Evolutionary conservation across 2,797 vertebrate species (phyloP).

Genomic region (Chiroxiphia lanceolata): DNA sequence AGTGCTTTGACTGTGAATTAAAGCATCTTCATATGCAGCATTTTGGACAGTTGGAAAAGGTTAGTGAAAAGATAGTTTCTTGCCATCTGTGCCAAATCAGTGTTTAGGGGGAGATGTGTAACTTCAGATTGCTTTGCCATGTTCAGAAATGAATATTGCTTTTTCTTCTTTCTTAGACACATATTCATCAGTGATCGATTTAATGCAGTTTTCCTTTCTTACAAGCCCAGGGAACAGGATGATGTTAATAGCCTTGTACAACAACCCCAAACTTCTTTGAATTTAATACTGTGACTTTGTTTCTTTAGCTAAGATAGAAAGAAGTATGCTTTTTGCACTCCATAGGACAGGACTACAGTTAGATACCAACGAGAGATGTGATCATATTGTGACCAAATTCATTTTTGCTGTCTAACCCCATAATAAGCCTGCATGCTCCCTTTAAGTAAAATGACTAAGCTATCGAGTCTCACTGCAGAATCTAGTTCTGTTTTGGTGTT

Average conservation of each 20-base stretch:
- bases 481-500: constrained; percentile 57
- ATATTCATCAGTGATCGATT: constrained; percentile 74
- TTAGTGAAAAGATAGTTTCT: constrained; percentile 78
- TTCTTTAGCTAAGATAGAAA: constrained; percentile 58
- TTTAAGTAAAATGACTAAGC: constrained; percentile 78
- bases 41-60: constrained; percentile 67
- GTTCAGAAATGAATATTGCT: constrained; percentile 75
- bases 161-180: constrained; percentile 81
- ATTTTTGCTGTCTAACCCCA: constrained; percentile 60
- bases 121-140: constrained; percentile 78
- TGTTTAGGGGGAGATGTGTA: constrained; percentile 69
- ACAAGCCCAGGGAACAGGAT: constrained; percentile 39
- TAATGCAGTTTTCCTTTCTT: constrained; percentile 61
- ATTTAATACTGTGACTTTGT: constrained; percentile 47
- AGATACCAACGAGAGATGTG: constrained; percentile 42
- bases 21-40: constrained; percentile 74
- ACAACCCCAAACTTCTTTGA: constrained; percentile 65
- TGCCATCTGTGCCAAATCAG: constrained; percentile 70
- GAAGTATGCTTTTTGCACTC: constrained; percentile 56
- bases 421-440: constrained; percentile 66
- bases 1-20: constrained; percentile 67
- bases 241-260: constrained; percentile 45
- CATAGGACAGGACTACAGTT: constrained; percentile 54
- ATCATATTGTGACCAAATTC: constrained; percentile 56
- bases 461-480: constrained; percentile 72